Evolutionary conservation across 2,113 vertebrate genomes (phyloP).

Genomic region (Choloepus hoffmanni): DNA sequence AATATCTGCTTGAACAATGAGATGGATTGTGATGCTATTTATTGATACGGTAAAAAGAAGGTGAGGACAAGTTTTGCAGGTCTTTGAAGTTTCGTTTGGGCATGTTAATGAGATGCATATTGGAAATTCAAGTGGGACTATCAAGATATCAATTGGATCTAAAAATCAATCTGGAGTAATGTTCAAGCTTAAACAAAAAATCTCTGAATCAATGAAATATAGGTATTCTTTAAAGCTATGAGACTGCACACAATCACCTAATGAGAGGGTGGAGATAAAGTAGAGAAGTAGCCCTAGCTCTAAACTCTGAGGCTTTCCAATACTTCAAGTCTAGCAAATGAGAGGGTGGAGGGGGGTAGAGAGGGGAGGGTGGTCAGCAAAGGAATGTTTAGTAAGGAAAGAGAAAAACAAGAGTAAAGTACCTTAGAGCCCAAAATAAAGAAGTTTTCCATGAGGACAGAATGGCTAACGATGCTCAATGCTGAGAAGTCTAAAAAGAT

Average conservation of each 20-base stretch:
- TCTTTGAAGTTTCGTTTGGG: neutral
- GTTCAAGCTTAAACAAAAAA: slow-evolving; percentile 7
- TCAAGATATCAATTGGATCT: neutral
- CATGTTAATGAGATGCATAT: neutral
- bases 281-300: neutral
- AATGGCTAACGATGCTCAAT: neutral
- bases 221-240: neutral
- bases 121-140: slow-evolving; percentile 40
- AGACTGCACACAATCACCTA: neutral
- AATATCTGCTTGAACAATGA: neutral
- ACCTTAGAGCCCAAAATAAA: neutral
- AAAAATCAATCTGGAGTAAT: slow-evolving; percentile 21
- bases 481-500: neutral
- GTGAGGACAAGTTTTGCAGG: neutral
- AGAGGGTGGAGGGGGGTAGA: neutral
- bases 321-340: neutral
- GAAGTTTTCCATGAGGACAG: neutral
- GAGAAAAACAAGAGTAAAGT: neutral
- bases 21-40: neutral
- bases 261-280: neutral
- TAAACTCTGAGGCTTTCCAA: neutral
- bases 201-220: slow-evolving; percentile 12
- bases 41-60: neutral
- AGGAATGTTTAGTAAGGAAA: neutral
- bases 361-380: neutral